Conservation (phyloP, 2,888 invertebrate species). For the Tigriopus californicus region DNA sequence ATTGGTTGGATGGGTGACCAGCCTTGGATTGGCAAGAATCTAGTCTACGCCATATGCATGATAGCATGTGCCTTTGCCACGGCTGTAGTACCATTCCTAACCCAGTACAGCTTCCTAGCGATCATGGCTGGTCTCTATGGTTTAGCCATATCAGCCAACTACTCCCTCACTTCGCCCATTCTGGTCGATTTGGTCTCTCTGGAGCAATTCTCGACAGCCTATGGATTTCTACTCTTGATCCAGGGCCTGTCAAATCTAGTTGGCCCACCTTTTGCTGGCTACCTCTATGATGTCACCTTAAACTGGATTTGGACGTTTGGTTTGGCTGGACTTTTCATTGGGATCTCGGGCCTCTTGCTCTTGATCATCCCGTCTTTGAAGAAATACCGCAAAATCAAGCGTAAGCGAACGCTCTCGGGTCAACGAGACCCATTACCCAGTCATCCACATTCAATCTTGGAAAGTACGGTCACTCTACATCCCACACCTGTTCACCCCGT, state of each 20-base stretch:
- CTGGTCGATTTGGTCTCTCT: conserved; percentile 73
- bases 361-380: conserved; percentile 29
- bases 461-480: too few species aligned
- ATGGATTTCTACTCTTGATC: conserved; percentile 63
- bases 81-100: conserved; percentile 38
- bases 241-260: conserved; percentile 76
- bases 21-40: conserved; percentile 56
- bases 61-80: conserved; percentile 28
- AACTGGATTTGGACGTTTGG: conserved; percentile 10
- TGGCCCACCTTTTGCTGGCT: conserved; percentile 71
- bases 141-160: conserved; percentile 75
- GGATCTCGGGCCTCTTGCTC: conserved; percentile 47
- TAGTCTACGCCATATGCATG: conserved; percentile 61
- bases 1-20: conserved; percentile 79
- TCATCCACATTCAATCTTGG: too few species aligned
- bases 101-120: conserved; percentile 36
- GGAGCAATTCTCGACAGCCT: conserved; percentile 75
- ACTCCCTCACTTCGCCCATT: conserved; percentile 72
- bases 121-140: conserved; percentile 53
- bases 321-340: conserved; percentile 47
- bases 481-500: too few species aligned
- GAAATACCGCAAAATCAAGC: conserved; percentile 21
- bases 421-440: too few species aligned
- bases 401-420: too few species aligned
- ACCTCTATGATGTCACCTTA: background rate